Percentiles rank a stretch among this genome's conserved stretches.
phyloP scores from a whole-genome alignment of 2,888 invertebrate species.

The Cartodere bifasciata region DNA sequence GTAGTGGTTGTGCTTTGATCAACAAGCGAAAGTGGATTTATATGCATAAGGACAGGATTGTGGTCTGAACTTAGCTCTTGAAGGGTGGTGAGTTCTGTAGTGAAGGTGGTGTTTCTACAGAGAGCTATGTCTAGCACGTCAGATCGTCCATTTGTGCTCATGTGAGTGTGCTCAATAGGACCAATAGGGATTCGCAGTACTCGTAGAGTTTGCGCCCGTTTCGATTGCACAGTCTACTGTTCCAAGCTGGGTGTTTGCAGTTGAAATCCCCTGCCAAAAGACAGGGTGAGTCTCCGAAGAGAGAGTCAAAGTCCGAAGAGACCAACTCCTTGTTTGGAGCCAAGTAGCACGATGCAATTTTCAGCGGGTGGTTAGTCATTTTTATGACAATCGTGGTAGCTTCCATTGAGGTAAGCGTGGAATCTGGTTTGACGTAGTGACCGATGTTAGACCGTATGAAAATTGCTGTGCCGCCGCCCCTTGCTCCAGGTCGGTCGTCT shows the following conservation, averaged over 20 bases:
- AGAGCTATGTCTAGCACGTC: not conserved
- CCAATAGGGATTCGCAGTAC: not conserved
- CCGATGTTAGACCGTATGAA: not conserved
- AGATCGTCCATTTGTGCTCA: not conserved
- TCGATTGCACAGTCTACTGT: not conserved
- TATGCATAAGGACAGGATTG: constrained; percentile 3
- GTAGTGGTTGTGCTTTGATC: too few species aligned
- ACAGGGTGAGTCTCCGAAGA: not conserved
- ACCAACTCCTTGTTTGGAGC: not conserved
- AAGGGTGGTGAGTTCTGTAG: not conserved
- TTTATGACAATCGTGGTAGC: not conserved
- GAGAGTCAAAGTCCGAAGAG: not conserved
- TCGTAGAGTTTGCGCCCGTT: not conserved
- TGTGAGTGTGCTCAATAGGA: not conserved
- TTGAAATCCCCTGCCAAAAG: constrained; percentile 1
- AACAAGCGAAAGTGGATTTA: too few species aligned
- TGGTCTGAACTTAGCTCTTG: constrained; percentile 1
- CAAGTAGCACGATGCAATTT: not conserved
- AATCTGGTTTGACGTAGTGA: not conserved
- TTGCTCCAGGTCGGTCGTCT: not conserved
- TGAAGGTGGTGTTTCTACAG: not conserved
- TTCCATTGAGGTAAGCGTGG: not conserved
- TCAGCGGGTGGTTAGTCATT: too few species aligned
- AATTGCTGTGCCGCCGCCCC: constrained; percentile 1
- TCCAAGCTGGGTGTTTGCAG: constrained; percentile 4